Conservation (phyloP, 2,797 vertebrate genomes). For the Enteromius mattozi region DNA sequence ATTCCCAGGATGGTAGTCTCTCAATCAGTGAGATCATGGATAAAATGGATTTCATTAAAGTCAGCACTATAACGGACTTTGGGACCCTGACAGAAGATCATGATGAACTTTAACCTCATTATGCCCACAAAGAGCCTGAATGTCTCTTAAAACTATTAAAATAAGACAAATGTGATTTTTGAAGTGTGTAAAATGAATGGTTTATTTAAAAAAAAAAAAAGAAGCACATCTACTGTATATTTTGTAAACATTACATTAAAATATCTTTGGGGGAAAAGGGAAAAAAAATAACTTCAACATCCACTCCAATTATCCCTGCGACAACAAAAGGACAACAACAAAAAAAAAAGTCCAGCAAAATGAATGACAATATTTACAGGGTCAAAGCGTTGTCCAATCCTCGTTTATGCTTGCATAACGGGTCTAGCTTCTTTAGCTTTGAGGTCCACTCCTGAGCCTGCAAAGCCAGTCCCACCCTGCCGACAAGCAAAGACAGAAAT, state of each 20-base stretch:
- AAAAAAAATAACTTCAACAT: background rate
- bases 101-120: slow-evolving; percentile 73
- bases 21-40: slow-evolving; percentile 73
- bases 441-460: slow-evolving; percentile 85
- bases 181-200: slow-evolving; percentile 17
- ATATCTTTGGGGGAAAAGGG: background rate
- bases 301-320: background rate
- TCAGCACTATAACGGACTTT: slow-evolving; percentile 79
- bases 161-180: slow-evolving; percentile 8
- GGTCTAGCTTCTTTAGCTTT: slow-evolving; percentile 88
- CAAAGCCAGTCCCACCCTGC: slow-evolving; percentile 89
- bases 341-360: background rate
- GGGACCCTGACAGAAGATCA: slow-evolving; percentile 73
- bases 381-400: background rate
- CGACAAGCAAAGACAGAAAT: slow-evolving; percentile 14
- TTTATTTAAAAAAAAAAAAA: slow-evolving; percentile 49
- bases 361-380: slow-evolving; percentile 39
- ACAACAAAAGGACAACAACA: background rate
- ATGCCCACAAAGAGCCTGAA: background rate
- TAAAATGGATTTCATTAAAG: slow-evolving; percentile 68
- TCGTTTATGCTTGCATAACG: slow-evolving; percentile 87
- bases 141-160: slow-evolving; percentile 2
- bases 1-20: slow-evolving; percentile 74
- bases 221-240: background rate
- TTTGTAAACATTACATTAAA: slow-evolving; percentile 6